phyloP scores from a whole-genome alignment of 2,113 vertebrate genomes.

The Glaucidium brasilianum region DNA sequence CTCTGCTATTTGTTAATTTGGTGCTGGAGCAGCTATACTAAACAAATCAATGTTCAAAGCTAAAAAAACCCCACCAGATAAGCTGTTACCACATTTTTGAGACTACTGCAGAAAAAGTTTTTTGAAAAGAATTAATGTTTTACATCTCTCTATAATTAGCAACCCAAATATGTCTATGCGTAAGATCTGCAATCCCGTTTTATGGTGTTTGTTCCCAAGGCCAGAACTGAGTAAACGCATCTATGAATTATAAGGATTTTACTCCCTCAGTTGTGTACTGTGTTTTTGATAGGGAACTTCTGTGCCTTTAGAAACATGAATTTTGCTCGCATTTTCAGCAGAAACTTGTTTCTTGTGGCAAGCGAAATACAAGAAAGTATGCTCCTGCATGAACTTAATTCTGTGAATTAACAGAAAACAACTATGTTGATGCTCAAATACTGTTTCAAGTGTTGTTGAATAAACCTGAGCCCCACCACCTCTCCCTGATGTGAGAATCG shows the following conservation, averaged over 20 bases:
- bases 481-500: background rate
- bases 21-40: background rate
- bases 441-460: background rate
- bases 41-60: background rate
- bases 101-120: background rate
- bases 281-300: background rate
- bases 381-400: background rate
- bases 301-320: background rate
- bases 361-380: background rate
- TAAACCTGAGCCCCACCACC: background rate
- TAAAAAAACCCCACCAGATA: background rate
- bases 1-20: background rate
- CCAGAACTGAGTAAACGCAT: background rate
- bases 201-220: background rate
- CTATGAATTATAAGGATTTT: background rate
- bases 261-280: background rate
- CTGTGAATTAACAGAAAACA: background rate
- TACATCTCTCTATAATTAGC: background rate
- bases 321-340: background rate
- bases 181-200: background rate
- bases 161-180: background rate
- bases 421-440: accelerated
- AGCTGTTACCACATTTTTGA: background rate
- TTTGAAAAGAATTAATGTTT: background rate
- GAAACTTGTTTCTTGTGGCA: background rate